Percentiles rank a stretch among this genome's conserved stretches.
phyloP scores from a whole-genome alignment of 2,113 vertebrate species.

The Oryzias curvinotus region DNA sequence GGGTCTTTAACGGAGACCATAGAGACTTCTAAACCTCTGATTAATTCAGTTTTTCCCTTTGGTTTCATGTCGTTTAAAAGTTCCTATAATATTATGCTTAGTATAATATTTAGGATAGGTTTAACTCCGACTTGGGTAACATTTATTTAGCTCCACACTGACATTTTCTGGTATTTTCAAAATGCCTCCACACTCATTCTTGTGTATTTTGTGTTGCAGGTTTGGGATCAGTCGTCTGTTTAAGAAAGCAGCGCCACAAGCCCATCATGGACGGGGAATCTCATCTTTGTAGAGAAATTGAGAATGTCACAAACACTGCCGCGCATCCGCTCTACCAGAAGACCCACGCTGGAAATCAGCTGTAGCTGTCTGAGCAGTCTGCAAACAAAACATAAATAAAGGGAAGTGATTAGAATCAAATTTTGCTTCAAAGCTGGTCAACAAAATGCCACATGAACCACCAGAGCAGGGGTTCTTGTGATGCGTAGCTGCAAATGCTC shows the following conservation, averaged over 20 bases:
- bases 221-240: conserved; percentile 93
- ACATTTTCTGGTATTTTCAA: too few species aligned
- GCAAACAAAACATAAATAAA: conserved; percentile 22
- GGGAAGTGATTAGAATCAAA: conserved; percentile 50
- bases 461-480: conserved; percentile 32
- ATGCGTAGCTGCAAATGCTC: conserved; percentile 12
- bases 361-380: conserved; percentile 24
- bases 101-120: too few species aligned
- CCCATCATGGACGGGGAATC: conserved; percentile 22
- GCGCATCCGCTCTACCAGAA: conserved; percentile 46
- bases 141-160: too few species aligned
- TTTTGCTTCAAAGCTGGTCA: conserved; percentile 36
- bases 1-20: too few species aligned
- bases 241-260: conserved; percentile 67
- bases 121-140: too few species aligned
- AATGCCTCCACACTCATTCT: background rate
- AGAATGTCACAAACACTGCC: conserved; percentile 66
- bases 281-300: conserved; percentile 29
- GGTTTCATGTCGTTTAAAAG: too few species aligned
- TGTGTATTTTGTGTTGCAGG: conserved; percentile 51
- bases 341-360: conserved; percentile 35
- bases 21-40: too few species aligned
- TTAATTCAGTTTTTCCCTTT: too few species aligned
- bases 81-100: too few species aligned
- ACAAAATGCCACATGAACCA: conserved; percentile 43